These are phyloP conservation scores for Oophaga pumilio DNA, from an alignment of 2,113 vertebrate genomes.

Conservation along the genomic window DNA sequence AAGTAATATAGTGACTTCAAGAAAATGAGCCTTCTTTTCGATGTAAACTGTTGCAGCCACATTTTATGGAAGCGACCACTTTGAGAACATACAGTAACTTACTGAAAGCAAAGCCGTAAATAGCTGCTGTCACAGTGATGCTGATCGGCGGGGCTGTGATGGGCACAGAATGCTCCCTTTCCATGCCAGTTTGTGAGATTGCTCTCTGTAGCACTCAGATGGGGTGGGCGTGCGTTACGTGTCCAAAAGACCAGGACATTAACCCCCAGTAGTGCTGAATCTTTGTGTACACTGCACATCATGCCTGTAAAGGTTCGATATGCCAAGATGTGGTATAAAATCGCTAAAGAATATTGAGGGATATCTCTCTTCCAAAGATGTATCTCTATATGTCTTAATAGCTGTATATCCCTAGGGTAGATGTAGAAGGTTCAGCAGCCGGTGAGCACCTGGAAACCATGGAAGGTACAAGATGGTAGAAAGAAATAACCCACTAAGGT, in stretches of 20 bases:
- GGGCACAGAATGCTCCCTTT: constrained; percentile 47
- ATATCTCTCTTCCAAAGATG: background rate
- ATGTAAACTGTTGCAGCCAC: background rate
- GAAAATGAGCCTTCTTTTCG: background rate
- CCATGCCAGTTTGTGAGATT: constrained; percentile 35
- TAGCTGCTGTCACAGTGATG: constrained; percentile 47
- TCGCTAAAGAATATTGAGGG: background rate
- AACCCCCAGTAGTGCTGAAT: constrained; percentile 6
- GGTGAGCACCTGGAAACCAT: background rate
- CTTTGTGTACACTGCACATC: no score
- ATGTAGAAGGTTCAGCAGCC: background rate
- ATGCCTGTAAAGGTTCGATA: background rate
- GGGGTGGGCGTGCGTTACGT: background rate
- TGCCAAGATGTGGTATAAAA: no score
- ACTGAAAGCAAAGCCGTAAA: constrained; percentile 40
- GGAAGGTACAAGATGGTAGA: background rate
- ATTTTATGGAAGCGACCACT: constrained; percentile 31
- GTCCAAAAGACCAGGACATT: constrained; percentile 25
- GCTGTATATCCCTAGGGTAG: background rate
- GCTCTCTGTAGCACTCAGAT: constrained; percentile 11
- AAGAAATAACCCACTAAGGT: background rate
- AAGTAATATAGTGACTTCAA: background rate
- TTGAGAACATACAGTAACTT: constrained; percentile 42
- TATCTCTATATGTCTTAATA: background rate
- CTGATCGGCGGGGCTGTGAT: constrained; percentile 39